These are phyloP conservation scores for Orthonychiurus folsomi DNA, from an alignment of 2,888 invertebrate species.

Conservation along the genomic window DNA sequence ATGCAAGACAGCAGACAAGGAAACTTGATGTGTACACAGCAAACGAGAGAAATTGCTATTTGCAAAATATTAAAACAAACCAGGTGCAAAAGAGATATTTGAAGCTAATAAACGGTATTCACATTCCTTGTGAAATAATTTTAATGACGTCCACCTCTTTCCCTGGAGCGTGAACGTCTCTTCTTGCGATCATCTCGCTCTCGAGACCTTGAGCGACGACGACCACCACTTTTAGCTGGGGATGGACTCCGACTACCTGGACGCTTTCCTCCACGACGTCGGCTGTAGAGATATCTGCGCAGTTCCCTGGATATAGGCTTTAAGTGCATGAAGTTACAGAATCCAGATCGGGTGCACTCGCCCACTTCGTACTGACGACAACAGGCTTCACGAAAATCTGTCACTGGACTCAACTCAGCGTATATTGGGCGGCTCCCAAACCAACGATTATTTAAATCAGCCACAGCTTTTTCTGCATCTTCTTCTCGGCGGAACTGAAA, in stretches of 20 bases:
- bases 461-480: constrained; percentile 95
- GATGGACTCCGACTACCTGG: constrained; percentile 25
- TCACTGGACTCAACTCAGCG: constrained; percentile 96
- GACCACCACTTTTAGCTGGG: constrained; percentile 12
- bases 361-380: constrained; percentile 99
- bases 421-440: constrained; percentile 97
- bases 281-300: constrained; percentile 59
- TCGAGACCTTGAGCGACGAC: constrained; percentile 26
- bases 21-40: no score
- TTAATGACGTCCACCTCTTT: constrained; percentile 7
- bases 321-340: constrained; percentile 99
- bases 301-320: constrained; percentile 95
- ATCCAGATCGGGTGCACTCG: constrained; percentile 95
- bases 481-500: constrained; percentile 86
- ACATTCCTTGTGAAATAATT: no score
- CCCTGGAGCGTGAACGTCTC: constrained; percentile 11
- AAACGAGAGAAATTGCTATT: no score
- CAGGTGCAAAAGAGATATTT: no score
- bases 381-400: constrained; percentile 98
- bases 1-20: no score
- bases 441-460: constrained; percentile 96
- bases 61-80: no score
- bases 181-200: constrained; percentile 11
- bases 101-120: no score
- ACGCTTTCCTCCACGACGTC: constrained; percentile 41